Conservation (phyloP, 2,888 invertebrate genomes). For the Eucriotettix oculatus region DNA sequence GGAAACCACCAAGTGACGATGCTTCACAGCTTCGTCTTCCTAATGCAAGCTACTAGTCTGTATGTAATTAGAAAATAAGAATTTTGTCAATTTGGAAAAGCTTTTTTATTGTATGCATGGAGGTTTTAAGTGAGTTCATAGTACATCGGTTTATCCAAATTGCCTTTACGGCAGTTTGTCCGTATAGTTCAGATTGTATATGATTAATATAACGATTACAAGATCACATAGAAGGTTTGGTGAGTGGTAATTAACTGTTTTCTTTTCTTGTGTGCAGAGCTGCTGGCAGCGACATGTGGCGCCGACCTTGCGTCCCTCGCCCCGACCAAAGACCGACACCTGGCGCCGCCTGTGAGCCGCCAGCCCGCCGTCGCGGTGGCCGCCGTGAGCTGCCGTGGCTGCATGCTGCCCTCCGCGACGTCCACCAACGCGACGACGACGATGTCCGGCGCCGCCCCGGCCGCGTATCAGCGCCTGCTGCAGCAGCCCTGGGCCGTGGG, state of each 20-base stretch:
- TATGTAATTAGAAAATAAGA: too few relatives aligned
- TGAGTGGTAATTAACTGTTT: background rate
- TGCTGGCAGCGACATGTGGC: background rate
- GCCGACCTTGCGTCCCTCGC: background rate
- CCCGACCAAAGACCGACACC: background rate
- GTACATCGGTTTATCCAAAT: too few relatives aligned
- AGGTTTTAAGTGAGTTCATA: too few relatives aligned
- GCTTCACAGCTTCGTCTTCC: too few relatives aligned
- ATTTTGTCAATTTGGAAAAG: too few relatives aligned
- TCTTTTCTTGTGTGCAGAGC: background rate
- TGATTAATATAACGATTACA: too few relatives aligned
- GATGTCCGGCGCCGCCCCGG: background rate
- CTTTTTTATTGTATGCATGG: too few relatives aligned
- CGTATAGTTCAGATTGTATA: too few relatives aligned
- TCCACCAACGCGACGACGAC: background rate
- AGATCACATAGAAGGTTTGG: too few relatives aligned
- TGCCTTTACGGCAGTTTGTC: too few relatives aligned
- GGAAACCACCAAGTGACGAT: too few relatives aligned
- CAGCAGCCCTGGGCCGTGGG: slow-evolving; percentile 12
- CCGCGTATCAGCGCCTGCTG: slow-evolving; percentile 6
- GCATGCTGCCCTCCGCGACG: background rate
- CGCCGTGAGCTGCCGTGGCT: background rate
- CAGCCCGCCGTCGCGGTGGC: background rate
- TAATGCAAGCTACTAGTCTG: too few relatives aligned
- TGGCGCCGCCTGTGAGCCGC: background rate